Evolutionary conservation across 2,113 vertebrate genomes (phyloP), one percentile per base, ranked within the genome.

Genomic region (Solea senegalensis): DNA sequence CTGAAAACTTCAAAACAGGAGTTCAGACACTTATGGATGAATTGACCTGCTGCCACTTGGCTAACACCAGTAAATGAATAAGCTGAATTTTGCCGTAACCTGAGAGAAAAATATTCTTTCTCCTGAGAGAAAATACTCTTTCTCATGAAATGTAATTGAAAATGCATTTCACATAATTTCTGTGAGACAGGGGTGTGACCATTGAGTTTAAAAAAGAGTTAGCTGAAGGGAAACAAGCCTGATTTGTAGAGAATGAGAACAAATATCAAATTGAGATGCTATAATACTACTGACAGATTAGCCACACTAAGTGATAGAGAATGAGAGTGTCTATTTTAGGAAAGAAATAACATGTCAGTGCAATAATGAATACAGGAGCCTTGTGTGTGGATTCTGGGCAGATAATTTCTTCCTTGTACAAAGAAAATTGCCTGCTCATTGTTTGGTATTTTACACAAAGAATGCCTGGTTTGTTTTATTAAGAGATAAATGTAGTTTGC

Each of bases 341-440:
- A 48, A 74, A 66, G 61, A 68, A 79, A 60, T 49, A 74, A 59
- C 40, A 55, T 70, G 59, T 27, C 56, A 43, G 21, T 11, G 54
- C 43, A 13, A 64, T 67, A 86, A 86, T 79, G 45, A 63, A 9
- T 34, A 48, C 46, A 63, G 5, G 56, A 68, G 49, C 13, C 1
- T 43, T 72, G 61, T 54, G 44, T 62, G 34, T 62, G 48, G n/a
- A 69, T 49, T 57, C 43, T 65, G 64, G 61, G 54, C 51, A 75
- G 66, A 80, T 64, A 66, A 78, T 86, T 80, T 85, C 53, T 76
- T 68, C 53, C 52, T 75, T 80, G 39, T 72, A 79, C 64, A 84
- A 83, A 88, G 77, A 85, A 49, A 89, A 86, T 83, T 82, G 86
- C 65, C 62, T 65, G 74, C 60, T 76, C 69, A 53, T 27, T 86